Percentiles rank a stretch among this genome's conserved stretches.
These are phyloP conservation scores for Cepaea hortensis DNA, from an alignment of 2,888 invertebrate genomes.

Conservation along the genomic window DNA sequence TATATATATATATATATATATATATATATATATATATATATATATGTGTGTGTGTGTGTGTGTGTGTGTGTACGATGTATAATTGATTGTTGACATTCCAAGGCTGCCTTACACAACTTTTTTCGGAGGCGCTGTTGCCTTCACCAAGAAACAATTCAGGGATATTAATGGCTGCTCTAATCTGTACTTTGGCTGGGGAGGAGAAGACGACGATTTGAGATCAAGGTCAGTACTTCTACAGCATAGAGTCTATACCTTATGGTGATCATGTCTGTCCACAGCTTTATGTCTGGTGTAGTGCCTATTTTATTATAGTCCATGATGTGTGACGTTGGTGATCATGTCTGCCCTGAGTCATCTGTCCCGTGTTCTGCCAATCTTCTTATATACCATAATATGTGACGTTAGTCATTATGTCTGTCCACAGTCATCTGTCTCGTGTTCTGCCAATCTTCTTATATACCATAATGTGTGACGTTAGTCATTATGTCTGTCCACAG, in stretches of 20 bases:
- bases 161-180: constrained; percentile 33
- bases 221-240: constrained; percentile 1
- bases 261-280: too few species aligned
- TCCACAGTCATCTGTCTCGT: too few species aligned
- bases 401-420: too few species aligned
- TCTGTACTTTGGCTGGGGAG: constrained; percentile 42
- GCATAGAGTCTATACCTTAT: background rate
- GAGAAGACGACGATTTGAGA: constrained; percentile 33
- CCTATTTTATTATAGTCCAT: too few species aligned
- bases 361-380: too few species aligned
- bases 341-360: too few species aligned
- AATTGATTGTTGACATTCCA: background rate
- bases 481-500: too few species aligned
- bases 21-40: constrained; percentile 12
- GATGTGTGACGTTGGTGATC: too few species aligned
- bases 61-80: background rate
- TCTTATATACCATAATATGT: too few species aligned
- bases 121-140: constrained; percentile 31
- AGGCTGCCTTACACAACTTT: constrained; percentile 25
- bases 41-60: background rate
- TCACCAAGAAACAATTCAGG: constrained; percentile 25
- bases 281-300: too few species aligned
- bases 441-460: too few species aligned
- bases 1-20: constrained; percentile 31
- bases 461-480: too few species aligned